A percentile compares a stretch with the other conserved stretches of the same genome.
Evolutionary conservation across 2,113 vertebrate genomes (phyloP).

Genomic region (Cynocephalus volans): DNA sequence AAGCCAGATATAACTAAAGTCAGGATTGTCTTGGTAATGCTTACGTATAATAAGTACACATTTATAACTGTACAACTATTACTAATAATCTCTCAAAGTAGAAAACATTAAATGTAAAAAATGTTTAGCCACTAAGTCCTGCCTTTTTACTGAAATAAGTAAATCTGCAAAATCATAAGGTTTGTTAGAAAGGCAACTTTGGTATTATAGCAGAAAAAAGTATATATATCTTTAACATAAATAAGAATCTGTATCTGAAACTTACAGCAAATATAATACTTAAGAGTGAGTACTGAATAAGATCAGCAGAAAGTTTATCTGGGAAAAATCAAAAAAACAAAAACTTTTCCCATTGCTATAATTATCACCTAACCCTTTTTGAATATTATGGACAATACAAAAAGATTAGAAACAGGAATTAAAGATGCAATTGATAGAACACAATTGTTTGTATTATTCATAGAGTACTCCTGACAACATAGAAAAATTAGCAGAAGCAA

Average conservation of each 20-base stretch:
- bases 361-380: neutral
- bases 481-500: constrained; percentile 52
- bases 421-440: neutral
- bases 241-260: neutral
- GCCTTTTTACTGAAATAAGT: neutral
- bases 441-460: neutral
- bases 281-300: neutral
- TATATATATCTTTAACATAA: neutral
- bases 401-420: neutral
- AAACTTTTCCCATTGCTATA: neutral
- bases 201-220: neutral
- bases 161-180: neutral
- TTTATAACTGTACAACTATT: neutral
- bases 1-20: neutral
- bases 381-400: neutral
- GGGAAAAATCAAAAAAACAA: neutral
- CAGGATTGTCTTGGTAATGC: neutral
- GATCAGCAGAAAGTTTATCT: neutral
- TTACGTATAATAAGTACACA: neutral
- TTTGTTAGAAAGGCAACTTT: neutral
- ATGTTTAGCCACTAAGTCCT: neutral
- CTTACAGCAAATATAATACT: neutral
- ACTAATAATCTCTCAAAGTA: neutral
- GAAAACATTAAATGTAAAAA: constrained; percentile 13
- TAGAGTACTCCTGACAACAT: neutral